A percentile compares a stretch with the other conserved stretches of the same genome.
These are phyloP conservation scores for Montipora foliosa DNA, from an alignment of 64 coral and sea anemone species.

Conservation along the genomic window DNA sequence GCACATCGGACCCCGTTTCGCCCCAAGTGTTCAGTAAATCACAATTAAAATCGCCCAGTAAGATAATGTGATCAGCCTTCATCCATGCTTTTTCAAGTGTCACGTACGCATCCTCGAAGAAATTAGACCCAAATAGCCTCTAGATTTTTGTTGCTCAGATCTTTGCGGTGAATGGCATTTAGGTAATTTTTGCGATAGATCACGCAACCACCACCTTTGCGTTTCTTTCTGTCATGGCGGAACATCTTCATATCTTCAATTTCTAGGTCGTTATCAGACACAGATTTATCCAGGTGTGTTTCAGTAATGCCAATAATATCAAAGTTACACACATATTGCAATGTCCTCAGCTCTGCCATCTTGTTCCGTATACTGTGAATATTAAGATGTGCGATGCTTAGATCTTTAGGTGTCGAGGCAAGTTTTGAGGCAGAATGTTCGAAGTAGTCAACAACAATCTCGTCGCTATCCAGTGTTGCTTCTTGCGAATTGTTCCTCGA, in stretches of 20 bases:
- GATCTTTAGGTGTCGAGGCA: conserved; percentile 4
- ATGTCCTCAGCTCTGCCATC: conserved; percentile 7
- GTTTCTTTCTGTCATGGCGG: not conserved
- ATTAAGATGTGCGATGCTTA: conserved; percentile 5
- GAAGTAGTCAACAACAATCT: not conserved
- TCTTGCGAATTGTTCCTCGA: too few relatives aligned
- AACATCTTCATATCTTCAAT: not conserved
- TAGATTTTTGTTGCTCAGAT: not conserved
- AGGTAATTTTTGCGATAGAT: not conserved
- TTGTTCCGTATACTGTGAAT: conserved; percentile 42
- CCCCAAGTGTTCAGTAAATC: not conserved
- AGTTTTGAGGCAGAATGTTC: conserved; percentile 9
- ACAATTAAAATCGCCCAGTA: not conserved
- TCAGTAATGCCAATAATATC: not conserved
- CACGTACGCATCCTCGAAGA: not conserved
- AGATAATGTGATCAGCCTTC: not conserved
- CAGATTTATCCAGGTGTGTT: not conserved
- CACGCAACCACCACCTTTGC: not conserved
- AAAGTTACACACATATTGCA: not conserved
- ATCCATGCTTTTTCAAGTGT: conserved; percentile 7
- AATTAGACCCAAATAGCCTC: not conserved
- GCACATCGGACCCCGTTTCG: not conserved
- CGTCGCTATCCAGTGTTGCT: not conserved
- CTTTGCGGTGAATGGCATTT: not conserved
- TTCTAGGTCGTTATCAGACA: too few relatives aligned